Conservation (phyloP, 2,113 vertebrate genomes). For the Corydoras maculifer region DNA sequence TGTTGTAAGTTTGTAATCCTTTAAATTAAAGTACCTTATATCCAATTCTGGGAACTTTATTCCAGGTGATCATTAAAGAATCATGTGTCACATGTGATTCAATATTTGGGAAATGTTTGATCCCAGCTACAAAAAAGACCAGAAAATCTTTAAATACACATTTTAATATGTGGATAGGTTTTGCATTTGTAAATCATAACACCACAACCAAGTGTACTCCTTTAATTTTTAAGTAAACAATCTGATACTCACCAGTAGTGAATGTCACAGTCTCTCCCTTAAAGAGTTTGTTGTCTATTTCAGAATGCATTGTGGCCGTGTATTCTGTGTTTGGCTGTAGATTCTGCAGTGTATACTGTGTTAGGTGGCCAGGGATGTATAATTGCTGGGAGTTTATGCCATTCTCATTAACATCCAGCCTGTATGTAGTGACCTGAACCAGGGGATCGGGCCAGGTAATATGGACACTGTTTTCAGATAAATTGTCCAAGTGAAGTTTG, state of each 20-base stretch:
- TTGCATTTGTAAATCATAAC: too few relatives aligned
- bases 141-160: too few relatives aligned
- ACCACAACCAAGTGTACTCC: too few relatives aligned
- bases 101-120: conserved; percentile 73
- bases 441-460: conserved; percentile 78
- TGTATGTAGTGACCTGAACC: conserved; percentile 73
- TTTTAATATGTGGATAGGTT: too few relatives aligned
- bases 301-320: conserved; percentile 68
- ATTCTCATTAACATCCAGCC: conserved; percentile 69
- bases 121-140: too few relatives aligned
- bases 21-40: conserved; percentile 76
- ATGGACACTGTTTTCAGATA: conserved; percentile 73
- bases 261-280: conserved; percentile 65
- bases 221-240: not conserved
- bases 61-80: conserved; percentile 88
- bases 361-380: conserved; percentile 63
- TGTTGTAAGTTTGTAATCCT: too few relatives aligned
- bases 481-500: conserved; percentile 71
- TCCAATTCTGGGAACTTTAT: conserved; percentile 74
- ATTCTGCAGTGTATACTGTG: conserved; percentile 72
- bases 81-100: conserved; percentile 88
- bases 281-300: conserved; percentile 74
- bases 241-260: conserved; percentile 30
- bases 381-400: conserved; percentile 75
- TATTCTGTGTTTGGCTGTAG: conserved; percentile 78